Base-by-base conservation (phyloP, 2,113 vertebrate genomes). In the Vulpes ferrilata region DNA sequence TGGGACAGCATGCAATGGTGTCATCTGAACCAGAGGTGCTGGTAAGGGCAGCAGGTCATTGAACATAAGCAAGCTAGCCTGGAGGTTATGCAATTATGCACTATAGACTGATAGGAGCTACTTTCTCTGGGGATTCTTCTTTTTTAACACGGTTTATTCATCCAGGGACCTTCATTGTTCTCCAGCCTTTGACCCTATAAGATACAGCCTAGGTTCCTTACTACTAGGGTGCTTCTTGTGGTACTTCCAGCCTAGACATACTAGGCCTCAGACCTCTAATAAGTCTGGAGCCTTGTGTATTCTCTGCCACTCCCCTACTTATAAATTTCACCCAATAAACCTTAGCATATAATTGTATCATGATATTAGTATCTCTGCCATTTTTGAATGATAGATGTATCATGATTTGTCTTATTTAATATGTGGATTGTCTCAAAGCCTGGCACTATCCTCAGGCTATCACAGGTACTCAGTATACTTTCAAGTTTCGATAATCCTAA, bases 71-170 rank as follows among this genome's bases (percentile, higher is more conserved):
- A 82, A 71, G n/a, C 5, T n/a, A 65, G 11, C 13, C 1, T 30
- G 1, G 6, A 8, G 3, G 7, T 4, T 8, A 7, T 11, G 2
- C 2, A 76, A 11, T 82, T 11, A 2, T 16, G 8, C 6, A 20
- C 23, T 32, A 1, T 2, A 55, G 38, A n/a, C 19, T 85, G 20
- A 7, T 20, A 55, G 62, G 17, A 25, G 30, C 81, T 51, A 11
- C 17, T 81, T 53, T 2, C 7, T 27, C 57, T 84, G 30, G 13
- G 62, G 57, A 1, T 43, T 81, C 69, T 87, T 25, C 11, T 38
- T 79, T 81, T 62, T 22, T 76, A n/a, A 43, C 12, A 86, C n/a
- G 5, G 17, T 7, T 73, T 65, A n/a, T 55, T 79, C 55, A 83
- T 59, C n/a, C 13, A 64, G 1, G 11, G 13, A 23, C 10, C 48